Base-by-base conservation (phyloP, 2,888 invertebrate genomes). In the Himalopsyche kuldschensis region DNA sequence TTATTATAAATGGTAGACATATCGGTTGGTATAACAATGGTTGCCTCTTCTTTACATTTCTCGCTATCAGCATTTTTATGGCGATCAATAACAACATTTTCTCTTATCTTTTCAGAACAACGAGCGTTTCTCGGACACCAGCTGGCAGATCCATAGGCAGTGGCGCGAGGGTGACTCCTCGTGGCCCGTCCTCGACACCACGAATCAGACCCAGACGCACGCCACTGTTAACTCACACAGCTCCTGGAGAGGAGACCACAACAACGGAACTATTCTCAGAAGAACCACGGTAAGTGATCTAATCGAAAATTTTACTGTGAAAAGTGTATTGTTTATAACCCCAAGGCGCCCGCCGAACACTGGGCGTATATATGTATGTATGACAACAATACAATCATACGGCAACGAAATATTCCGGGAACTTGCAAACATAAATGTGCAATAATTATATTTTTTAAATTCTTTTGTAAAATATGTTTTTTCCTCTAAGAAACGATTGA, bases 141-240 rank as follows among this genome's bases (percentile, higher is more conserved):
- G 95, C 88, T 95, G 95, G 93, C 94, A 94, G 89, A 95, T 95
- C 86, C 94, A 95, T 89, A 93, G 94, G 85, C 93, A 94, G 88
- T 94, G 94, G 94, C 90, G 92, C 78, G 92, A 92, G 86, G 93
- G 91, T 88, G 91, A 90, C 55, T 89, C 91, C 77, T 90, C 91
- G 83, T 91, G 91, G 35, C 89, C 90, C 85, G 89, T 90, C 0
- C 79, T 86, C 41, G 84, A 82, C 24, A 24, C 87, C 89, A 27
- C 87, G 88, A 47, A 88, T 89, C 84, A 87, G 88, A 4, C 87
- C 89, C 83, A 55, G 20, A 55, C 55, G 80, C 82, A 32, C 69
- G 78, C 76, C 79, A 87, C 89, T 84, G 82, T 55, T 6, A 55
- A 55, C 78, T 32, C 79, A 78, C 63, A 84, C 79, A 82, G 75